Percentiles rank a stretch among this genome's conserved stretches.
These are phyloP conservation scores for Chalcis sispes DNA, from an alignment of 2,888 invertebrate genomes.

Conservation along the genomic window DNA sequence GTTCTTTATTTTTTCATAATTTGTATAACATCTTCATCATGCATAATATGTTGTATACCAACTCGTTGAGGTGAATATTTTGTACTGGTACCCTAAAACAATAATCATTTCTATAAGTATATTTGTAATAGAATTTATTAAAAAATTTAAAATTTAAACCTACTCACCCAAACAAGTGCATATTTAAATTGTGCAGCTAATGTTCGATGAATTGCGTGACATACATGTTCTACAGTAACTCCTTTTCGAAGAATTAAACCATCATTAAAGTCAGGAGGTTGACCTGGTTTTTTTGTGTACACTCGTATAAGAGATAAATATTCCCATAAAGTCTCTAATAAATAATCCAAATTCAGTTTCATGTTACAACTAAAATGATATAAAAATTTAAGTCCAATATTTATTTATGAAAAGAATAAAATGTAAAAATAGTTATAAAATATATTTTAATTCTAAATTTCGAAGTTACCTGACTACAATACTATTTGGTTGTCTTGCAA, in stretches of 20 bases:
- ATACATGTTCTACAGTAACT: slow-evolving; percentile 96
- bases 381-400: slow-evolving; percentile 15
- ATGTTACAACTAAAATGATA: slow-evolving; percentile 95
- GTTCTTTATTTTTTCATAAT: slow-evolving; percentile 93
- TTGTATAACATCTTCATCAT: slow-evolving; percentile 99
- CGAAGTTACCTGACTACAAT: slow-evolving; percentile 90
- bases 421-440: no score
- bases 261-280: slow-evolving; percentile 96
- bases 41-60: slow-evolving; percentile 91
- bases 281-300: slow-evolving; percentile 99
- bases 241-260: slow-evolving; percentile 95
- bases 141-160: slow-evolving; percentile 12
- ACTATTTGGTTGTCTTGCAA: slow-evolving; percentile 91
- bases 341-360: slow-evolving; percentile 97
- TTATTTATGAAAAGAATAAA: not conserved
- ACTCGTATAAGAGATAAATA: slow-evolving; percentile 94
- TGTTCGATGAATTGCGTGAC: slow-evolving; percentile 96
- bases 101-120: slow-evolving; percentile 3
- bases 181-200: slow-evolving; percentile 96
- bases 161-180: slow-evolving; percentile 92
- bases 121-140: no score
- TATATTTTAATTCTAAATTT: no score
- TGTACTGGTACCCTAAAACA: slow-evolving; percentile 92
- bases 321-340: slow-evolving; percentile 95
- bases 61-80: slow-evolving; percentile 99